Evolutionary conservation across 1,140 invertebrate species (phyloP), one percentile per base, ranked within the genome.

Genomic region (Conus ventricosus): DNA sequence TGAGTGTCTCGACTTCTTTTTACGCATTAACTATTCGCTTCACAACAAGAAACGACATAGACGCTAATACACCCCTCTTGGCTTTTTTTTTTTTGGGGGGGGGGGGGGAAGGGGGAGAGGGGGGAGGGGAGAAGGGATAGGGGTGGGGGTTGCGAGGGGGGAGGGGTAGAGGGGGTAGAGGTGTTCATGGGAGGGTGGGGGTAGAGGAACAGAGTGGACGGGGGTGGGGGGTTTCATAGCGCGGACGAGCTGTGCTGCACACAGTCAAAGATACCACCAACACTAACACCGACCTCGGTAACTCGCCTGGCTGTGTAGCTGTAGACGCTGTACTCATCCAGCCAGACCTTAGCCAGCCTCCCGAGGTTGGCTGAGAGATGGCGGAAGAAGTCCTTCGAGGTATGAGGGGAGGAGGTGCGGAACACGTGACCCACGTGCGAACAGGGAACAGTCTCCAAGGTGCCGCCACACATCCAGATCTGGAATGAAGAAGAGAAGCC

Each of bases 351-450:
- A 17, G 92, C 93, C 88, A 96, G 89, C 67, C 96, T 90, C 15
- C 96, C 91, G 2, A 94, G 93, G 91, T 96, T 96, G n/a, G 88
- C 87, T 15, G 89, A 86, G 23, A 84, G 54, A 13, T 55, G 20
- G 78, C 60, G 39, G 7, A 7, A 23, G 20, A 57, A 54, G 83
- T 57, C 23, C 83, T 84, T 39, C 88, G 88, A 91, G n/a, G 87
- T 90, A 95, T 99, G 99, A 60, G 99, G 99, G 90, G 91, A 99
- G 90, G 98, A 98, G 94, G 99, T 99, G 20, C 99, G 96, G 94
- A 99, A 99, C 39, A 99, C 96, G 95, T 99, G 99, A 0, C 98
- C 99, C 0, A 99, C 99, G 94, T 99, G 98, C 13, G 98, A 99
- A 94, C 99, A 99, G 0, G 99, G 98, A 0, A 97, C 97, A 71